Conservation (phyloP, 2,888 invertebrate species). For the Ennomos fuscantarius region DNA sequence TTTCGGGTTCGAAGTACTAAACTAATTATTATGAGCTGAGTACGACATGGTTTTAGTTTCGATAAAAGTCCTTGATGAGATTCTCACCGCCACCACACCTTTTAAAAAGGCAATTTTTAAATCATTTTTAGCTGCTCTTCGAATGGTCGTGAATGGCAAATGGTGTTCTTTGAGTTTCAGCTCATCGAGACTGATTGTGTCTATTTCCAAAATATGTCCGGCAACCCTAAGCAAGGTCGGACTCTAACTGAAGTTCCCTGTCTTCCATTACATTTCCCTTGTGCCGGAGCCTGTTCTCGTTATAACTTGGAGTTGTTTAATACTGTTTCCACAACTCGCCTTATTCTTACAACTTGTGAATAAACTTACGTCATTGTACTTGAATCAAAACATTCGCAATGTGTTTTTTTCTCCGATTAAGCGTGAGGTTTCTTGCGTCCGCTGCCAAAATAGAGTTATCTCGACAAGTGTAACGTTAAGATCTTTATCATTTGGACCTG, state of each 20-base stretch:
- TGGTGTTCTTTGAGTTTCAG: too few species aligned
- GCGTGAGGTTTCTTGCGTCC: not conserved
- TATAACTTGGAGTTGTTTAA: slow-evolving; percentile 28
- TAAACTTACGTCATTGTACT: slow-evolving; percentile 4
- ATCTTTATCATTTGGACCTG: slow-evolving; percentile 20
- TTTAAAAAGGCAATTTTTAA: too few species aligned
- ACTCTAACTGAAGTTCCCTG: slow-evolving; percentile 21
- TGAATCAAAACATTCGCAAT: too few species aligned
- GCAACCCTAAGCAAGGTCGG: slow-evolving; percentile 17
- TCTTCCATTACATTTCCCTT: slow-evolving; percentile 22
- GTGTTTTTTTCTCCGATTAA: too few species aligned
- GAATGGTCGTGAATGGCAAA: too few species aligned
- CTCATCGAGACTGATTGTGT: too few species aligned
- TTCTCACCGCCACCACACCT: too few species aligned
- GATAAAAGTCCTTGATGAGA: too few species aligned
- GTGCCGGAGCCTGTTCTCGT: slow-evolving; percentile 19
- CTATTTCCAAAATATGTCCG: not conserved
- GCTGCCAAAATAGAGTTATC: slow-evolving; percentile 3
- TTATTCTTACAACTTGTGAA: slow-evolving; percentile 12
- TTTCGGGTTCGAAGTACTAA: too few species aligned
- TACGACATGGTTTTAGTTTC: too few species aligned
- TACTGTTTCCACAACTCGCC: slow-evolving; percentile 21
- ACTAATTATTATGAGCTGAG: too few species aligned
- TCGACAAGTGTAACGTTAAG: slow-evolving; percentile 8
- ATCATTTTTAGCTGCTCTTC: too few species aligned